Base-by-base conservation (phyloP, 2,888 invertebrate species). In the Taphrorychus bicolor region DNA sequence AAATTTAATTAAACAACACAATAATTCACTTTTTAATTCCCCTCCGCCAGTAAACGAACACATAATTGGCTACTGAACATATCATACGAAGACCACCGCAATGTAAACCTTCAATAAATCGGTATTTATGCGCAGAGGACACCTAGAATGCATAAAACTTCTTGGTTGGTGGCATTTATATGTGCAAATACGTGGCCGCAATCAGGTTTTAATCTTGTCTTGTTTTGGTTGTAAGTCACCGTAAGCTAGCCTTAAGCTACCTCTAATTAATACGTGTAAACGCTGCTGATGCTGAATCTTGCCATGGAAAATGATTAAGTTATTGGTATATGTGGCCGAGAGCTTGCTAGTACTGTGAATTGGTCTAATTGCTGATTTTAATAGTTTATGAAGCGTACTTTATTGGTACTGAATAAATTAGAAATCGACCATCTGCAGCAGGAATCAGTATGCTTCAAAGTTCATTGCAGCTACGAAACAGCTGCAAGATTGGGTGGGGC, bases 201-300 rank as follows among this genome's bases (percentile, higher is more conserved):
- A 67, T 61, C 67, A 67, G 61, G 67, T 67, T 67, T 61, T 67
- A 61, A 61, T 58, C 62, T 61, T 61, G 61, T 51, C 67, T 62
- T 67, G 67, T 61, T 67, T 45, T 45, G 45, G 45, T 45, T 45
- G 54, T 66, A 66, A 66, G 66, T 66, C 66, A 66, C 57, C 49
- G 59, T 60, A 60, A 66, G 66, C 66, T 51, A 48, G 66, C 66
- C 57, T 66, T 66, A 66, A 66, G 66, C 66, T 57, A 60, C 66
- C 56, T 66, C 66, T 66, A 66, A 66, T 66, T 66, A 66, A 66
- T 66, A 66, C 60, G 66, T 66, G 66, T 66, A 60, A 66, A 66
- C 54, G 66, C 52, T 45, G 45, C 45, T 57, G 22, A 41, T 45
- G 45, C 45, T 57, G 23, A 41, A 40, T 49, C 66, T 66, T 66